Evolutionary conservation across 2,888 invertebrate species (phyloP).

Genomic region (Sacculina carcini): DNA sequence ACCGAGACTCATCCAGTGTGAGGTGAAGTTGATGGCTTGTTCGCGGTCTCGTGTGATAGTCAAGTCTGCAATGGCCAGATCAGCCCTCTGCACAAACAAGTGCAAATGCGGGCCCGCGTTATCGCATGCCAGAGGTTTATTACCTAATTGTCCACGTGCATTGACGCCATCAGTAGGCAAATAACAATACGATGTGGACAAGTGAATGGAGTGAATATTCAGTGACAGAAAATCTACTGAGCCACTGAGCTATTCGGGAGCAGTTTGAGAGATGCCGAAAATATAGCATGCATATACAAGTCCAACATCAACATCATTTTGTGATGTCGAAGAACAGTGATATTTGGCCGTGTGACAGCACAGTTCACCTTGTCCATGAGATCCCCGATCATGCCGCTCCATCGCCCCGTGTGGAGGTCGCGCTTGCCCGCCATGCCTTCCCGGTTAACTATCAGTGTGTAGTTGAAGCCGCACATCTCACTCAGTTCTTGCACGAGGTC

Average conservation of each 20-base stretch:
- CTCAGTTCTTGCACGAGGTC: slow-evolving; percentile 59
- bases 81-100: slow-evolving; percentile 42
- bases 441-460: slow-evolving; percentile 45
- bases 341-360: too few relatives aligned
- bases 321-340: too few relatives aligned
- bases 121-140: too few relatives aligned
- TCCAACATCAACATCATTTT: too few relatives aligned
- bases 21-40: slow-evolving; percentile 82
- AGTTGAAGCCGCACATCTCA: slow-evolving; percentile 49
- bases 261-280: too few relatives aligned
- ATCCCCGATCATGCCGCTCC: slow-evolving; percentile 16
- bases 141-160: too few relatives aligned
- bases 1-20: slow-evolving; percentile 95
- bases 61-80: slow-evolving; percentile 84
- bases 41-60: slow-evolving; percentile 92
- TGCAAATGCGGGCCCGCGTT: not conserved
- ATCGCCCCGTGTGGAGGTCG: slow-evolving; percentile 13
- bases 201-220: too few relatives aligned
- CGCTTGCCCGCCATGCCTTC: slow-evolving; percentile 46
- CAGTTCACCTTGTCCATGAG: slow-evolving; percentile 15
- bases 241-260: too few relatives aligned
- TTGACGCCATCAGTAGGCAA: too few relatives aligned
- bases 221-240: too few relatives aligned
- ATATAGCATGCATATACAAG: too few relatives aligned
- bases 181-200: too few relatives aligned